Evolutionary conservation across 2,888 invertebrate species (phyloP).

Genomic region (Leptinotarsa haldemani): DNA sequence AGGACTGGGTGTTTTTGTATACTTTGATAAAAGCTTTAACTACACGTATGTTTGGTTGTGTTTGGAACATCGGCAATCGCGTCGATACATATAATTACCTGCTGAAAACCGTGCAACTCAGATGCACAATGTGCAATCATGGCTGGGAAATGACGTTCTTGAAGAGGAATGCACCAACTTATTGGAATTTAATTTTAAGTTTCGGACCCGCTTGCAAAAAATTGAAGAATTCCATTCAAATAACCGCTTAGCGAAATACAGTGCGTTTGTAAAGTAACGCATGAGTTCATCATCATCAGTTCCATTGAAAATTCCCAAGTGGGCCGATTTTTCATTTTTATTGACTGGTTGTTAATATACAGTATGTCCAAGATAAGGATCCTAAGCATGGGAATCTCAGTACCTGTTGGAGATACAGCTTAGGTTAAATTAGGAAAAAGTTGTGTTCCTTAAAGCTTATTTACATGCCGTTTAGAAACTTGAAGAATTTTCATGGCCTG

Average conservation of each 20-base stretch:
- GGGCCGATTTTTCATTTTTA: too few species aligned
- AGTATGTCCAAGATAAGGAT: too few species aligned
- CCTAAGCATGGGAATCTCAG: too few species aligned
- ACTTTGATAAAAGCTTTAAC: slow-evolving; percentile 32
- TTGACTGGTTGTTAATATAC: too few species aligned
- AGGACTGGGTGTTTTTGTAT: slow-evolving; percentile 28
- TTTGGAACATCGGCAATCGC: slow-evolving; percentile 35
- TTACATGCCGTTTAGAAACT: too few species aligned
- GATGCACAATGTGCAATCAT: slow-evolving; percentile 20
- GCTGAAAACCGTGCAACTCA: slow-evolving; percentile 34
- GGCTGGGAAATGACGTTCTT: slow-evolving; percentile 15
- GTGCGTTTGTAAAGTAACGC: too few species aligned
- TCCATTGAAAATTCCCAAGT: too few species aligned
- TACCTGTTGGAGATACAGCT: too few species aligned
- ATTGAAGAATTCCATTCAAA: neutral
- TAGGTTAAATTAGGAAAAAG: too few species aligned
- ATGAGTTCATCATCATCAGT: too few species aligned
- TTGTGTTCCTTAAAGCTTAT: too few species aligned
- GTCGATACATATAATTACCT: slow-evolving; percentile 31
- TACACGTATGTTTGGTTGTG: slow-evolving; percentile 30
- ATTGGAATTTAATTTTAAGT: slow-evolving; percentile 1
- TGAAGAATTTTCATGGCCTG: too few species aligned
- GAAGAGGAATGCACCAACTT: neutral
- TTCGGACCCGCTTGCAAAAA: neutral
- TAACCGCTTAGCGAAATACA: neutral